Base-by-base conservation (phyloP, 1,140 invertebrate species). In the Sesamia nonagrioides region DNA sequence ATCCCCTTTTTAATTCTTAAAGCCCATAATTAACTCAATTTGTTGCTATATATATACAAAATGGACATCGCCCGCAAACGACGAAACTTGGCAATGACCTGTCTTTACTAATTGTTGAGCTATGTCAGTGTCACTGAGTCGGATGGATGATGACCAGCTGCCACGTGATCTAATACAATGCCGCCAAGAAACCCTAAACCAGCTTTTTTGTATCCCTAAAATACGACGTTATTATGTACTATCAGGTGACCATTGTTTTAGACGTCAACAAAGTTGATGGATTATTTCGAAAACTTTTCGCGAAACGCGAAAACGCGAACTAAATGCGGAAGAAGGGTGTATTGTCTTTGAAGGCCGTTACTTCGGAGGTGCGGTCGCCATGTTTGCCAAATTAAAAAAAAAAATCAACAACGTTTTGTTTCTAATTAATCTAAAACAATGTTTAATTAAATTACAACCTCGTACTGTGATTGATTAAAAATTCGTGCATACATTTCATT, bases 231-330 rank as follows among this genome's bases (percentile, higher is more conserved):
- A 63, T 69, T 69, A 68, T 50, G 45, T 13, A 27, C 17, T 11
- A 40, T 56, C 45, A 78, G 42, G 61, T 75, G 78, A 61, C 73
- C 66, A 84, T 84, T 86, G 84, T 86, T 73, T 66, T 27, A 61
- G 33, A 42, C 79, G 84, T 82, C 82, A 66, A 66, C 78, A 33
- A 63, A 27, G 66, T 82, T 86, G 85, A 86, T 83, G 73, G 80
- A 86, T 83, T 82, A 82, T 86, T 81, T 78, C 42, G 80, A 48
- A 60, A 78, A 79, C 52, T 83, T 82, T 80, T 78, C 77, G 66
- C 42, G 68, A 74, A 81, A 80, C 42, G 69, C 66, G 79, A 80
- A 69, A 81, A 80, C 66, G 74, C 72, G 78, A 77, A 78, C 84
- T 68, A 81, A 81, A 86, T 82, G 66, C 72, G 78, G 77, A 82